Evolutionary conservation across 2,797 vertebrate species (phyloP), one percentile per base, ranked within the genome.

Genomic region (Scolopax rusticola): DNA sequence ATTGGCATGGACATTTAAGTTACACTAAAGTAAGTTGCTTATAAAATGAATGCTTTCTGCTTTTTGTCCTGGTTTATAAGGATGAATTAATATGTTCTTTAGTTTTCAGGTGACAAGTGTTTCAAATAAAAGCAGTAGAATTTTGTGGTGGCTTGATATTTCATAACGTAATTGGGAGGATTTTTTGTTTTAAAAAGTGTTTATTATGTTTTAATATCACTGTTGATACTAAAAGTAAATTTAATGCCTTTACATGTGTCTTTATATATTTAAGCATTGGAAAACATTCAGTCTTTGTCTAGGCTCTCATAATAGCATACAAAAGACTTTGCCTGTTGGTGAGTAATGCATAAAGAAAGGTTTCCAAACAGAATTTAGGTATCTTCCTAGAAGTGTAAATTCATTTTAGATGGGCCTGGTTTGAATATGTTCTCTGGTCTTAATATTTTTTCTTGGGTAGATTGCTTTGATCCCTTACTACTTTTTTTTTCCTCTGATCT

Each of bases 191-290:
- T 36, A 18, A 77, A 75, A 94, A 87, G 18, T 56, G 12, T 71
- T 94, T 83, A 87, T 93, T 97, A 51, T 38, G 17, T 93, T 96
- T 95, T 96, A 94, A 93, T 93, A 89, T 67, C 33, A 57, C 51
- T 48, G 78, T 94, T 96, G 43, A 90, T 87, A 80, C 91, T 93
- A 94, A 90, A 96, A 97, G 74, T 88, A 96, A 97, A 92, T 96
- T 68, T 51, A 89, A 30, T 94, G 53, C 20, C 43, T 89, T 97
- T 57, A 36, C 41, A 82, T 90, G 75, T 77, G 91, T 76, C 69
- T 96, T 96, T 90, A 43, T 94, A n/a, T 70, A 87, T 89, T 65
- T 94, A 86, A 97, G 54, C 56, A 38, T 23, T 91, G 51, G 60
- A 95, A 41, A 95, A 93, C 78, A 84, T 59, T 84, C 57, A 61